A percentile compares a stretch with the other conserved stretches of the same genome.
Evolutionary conservation across 1,140 invertebrate species (phyloP).

Genomic region (Drosophila sechellia): DNA sequence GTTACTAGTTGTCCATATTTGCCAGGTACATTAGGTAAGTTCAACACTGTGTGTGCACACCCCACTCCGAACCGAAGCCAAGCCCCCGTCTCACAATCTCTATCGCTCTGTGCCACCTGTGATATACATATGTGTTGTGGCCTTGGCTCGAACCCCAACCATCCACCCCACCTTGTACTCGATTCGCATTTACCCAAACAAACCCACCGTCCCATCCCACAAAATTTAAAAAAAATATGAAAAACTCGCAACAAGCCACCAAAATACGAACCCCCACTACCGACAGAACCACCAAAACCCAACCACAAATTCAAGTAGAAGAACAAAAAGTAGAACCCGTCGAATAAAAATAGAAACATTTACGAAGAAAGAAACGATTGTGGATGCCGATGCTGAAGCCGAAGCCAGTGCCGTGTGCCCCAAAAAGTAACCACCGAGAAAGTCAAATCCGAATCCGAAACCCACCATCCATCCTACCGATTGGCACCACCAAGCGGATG

Average conservation of each 20-base stretch:
- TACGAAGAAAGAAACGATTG: conserved; percentile 77
- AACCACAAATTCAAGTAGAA: conserved; percentile 47
- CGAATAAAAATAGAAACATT: conserved; percentile 82
- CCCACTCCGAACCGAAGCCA: neutral
- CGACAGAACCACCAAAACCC: conserved; percentile 27
- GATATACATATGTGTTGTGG: conserved; percentile 11
- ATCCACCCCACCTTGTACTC: neutral
- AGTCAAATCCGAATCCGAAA: neutral
- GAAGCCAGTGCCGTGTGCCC: conserved; percentile 50
- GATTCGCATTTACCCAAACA: conserved; percentile 15
- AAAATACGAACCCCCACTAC: conserved; percentile 34
- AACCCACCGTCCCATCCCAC: neutral
- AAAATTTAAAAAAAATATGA: neutral
- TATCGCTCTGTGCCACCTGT: conserved; percentile 18
- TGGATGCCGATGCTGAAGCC: conserved; percentile 59
- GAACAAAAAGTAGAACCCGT: conserved; percentile 26
- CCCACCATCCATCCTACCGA: conserved; percentile 10
- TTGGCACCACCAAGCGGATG: conserved; percentile 14
- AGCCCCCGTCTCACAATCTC: neutral
- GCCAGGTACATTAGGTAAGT: conserved; percentile 94
- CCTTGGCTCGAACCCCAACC: conserved; percentile 8
- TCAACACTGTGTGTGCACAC: conserved; percentile 65
- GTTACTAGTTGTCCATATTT: conserved; percentile 98
- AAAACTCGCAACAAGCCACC: conserved; percentile 16
- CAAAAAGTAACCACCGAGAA: neutral